A percentile compares a stretch with the other conserved stretches of the same genome.
These are phyloP conservation scores for Rhincodon typus DNA, from an alignment of 2,797 vertebrate species.

Conservation along the genomic window DNA sequence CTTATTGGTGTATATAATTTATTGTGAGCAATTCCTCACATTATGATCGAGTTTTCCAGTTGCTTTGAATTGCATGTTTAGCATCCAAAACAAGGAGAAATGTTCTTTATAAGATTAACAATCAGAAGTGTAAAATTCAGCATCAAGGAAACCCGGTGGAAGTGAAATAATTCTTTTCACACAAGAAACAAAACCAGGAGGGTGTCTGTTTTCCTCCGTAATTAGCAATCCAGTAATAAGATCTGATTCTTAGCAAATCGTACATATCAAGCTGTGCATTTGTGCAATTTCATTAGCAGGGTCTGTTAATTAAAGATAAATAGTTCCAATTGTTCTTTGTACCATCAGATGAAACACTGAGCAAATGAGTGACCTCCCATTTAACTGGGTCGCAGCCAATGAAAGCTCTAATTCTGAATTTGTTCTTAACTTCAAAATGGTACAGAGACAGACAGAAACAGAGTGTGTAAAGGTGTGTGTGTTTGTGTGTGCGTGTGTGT, in stretches of 20 bases:
- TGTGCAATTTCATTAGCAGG: not conserved
- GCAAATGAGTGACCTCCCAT: not conserved
- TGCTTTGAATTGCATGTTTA: not conserved
- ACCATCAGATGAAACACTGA: not conserved
- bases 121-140: not conserved
- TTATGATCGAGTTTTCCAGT: not conserved
- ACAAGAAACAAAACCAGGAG: not conserved
- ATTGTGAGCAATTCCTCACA: not conserved
- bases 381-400: not conserved
- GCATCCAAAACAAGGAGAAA: not conserved
- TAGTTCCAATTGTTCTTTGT: not conserved
- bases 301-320: constrained; percentile 1
- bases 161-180: not conserved
- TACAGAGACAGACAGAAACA: not conserved
- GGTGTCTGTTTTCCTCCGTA: not conserved
- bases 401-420: not conserved
- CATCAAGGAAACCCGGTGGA: not conserved
- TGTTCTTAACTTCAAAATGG: not conserved
- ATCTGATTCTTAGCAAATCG: not conserved
- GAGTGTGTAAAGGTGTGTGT: not conserved
- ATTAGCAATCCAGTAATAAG: not conserved
- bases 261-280: constrained; percentile 1
- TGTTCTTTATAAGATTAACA: not conserved
- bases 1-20: not conserved
- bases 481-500: too few relatives aligned